Percentiles rank a stretch among this genome's conserved stretches.
These are phyloP conservation scores for Diglossa brunneiventris DNA, from an alignment of 2,113 vertebrate genomes.

Conservation along the genomic window DNA sequence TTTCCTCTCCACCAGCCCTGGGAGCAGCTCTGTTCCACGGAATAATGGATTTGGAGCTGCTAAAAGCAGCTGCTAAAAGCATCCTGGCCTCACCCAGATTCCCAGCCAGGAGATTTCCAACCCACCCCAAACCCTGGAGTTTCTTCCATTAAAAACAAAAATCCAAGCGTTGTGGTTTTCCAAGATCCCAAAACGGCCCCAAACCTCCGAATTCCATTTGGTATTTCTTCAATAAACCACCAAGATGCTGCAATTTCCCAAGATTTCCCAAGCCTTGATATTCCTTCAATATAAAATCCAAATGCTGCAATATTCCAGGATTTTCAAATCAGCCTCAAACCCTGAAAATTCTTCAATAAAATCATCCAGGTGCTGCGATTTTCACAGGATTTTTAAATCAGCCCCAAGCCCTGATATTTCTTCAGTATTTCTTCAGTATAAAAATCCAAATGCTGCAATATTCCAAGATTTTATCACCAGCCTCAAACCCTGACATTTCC, in stretches of 20 bases:
- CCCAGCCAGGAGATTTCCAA: rapidly evolving
- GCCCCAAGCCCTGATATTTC: neutral
- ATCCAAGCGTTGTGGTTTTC: rapidly evolving
- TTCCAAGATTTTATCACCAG: neutral
- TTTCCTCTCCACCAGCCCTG: neutral
- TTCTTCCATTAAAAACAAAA: neutral
- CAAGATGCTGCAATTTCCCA: neutral
- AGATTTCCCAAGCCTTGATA: neutral
- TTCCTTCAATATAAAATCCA: neutral
- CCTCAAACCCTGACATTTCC: neutral
- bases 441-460: neutral
- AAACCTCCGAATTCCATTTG: rapidly evolving
- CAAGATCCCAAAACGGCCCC: too few relatives aligned
- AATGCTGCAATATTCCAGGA: neutral
- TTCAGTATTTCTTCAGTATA: too few relatives aligned
- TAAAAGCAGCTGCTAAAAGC: neutral
- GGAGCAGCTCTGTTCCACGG: neutral
- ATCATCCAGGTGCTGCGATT: rapidly evolving
- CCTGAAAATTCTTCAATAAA: neutral
- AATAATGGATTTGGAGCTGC: neutral
- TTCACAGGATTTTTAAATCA: neutral
- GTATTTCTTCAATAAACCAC: neutral
- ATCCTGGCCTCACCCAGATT: neutral
- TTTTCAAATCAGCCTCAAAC: neutral
- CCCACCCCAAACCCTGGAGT: neutral